Evolutionary conservation across 2,888 invertebrate genomes (phyloP).

Genomic region (Halictus ligatus): DNA sequence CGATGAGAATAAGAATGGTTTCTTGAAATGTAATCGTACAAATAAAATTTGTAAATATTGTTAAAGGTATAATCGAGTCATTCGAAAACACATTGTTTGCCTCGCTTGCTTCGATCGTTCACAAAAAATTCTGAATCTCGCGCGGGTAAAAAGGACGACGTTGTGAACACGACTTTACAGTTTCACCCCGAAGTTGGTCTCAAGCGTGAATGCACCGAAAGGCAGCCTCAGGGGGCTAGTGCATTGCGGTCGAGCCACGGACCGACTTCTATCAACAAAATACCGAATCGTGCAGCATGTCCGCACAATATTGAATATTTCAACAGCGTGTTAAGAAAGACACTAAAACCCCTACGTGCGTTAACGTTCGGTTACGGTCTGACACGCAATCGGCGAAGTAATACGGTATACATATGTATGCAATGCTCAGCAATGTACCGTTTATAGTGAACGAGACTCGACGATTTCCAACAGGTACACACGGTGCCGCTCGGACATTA

Average conservation of each 20-base stretch:
- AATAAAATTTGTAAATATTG: background rate
- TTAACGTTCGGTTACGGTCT: conserved; percentile 16
- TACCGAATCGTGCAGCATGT: conserved; percentile 8
- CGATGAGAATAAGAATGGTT: background rate
- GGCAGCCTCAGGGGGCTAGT: background rate
- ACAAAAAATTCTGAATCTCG: background rate
- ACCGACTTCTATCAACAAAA: conserved; percentile 37
- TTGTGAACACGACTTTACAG: background rate
- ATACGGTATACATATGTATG: conserved; percentile 10
- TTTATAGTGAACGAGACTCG: background rate
- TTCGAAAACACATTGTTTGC: background rate
- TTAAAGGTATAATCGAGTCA: background rate
- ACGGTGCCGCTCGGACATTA: background rate
- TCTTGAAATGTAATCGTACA: background rate
- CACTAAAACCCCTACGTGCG: conserved; percentile 2
- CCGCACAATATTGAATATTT: conserved; percentile 32
- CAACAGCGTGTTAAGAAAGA: conserved; percentile 31
- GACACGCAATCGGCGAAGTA: conserved; percentile 20
- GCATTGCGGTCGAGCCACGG: conserved; percentile 35
- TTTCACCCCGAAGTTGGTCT: background rate
- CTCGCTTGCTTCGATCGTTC: background rate
- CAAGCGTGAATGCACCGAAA: background rate
- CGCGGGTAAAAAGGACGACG: background rate
- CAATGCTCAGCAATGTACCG: background rate
- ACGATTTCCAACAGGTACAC: background rate